phyloP scores from a whole-genome alignment of 1,140 invertebrate species.

The Metopolophium dirhodum region DNA sequence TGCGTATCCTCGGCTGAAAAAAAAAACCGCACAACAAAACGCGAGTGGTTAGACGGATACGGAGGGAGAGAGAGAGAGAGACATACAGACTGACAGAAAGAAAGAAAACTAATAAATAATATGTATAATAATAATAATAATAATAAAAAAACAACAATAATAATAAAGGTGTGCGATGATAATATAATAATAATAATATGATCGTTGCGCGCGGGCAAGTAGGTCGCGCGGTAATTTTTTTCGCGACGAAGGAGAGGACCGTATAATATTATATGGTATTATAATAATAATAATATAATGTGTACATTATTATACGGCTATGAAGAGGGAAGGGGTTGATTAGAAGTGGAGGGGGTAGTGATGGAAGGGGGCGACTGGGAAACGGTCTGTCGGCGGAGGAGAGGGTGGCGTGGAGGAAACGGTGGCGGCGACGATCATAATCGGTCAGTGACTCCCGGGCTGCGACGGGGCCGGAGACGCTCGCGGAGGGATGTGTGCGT shows the following conservation, averaged over 20 bases:
- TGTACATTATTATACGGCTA: not conserved
- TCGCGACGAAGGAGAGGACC: not conserved
- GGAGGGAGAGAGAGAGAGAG: not conserved
- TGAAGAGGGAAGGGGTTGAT: not conserved
- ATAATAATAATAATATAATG: not conserved
- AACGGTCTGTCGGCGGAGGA: not conserved
- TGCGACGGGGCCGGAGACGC: not conserved
- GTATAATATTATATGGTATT: not conserved
- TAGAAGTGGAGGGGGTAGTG: not conserved
- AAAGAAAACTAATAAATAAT: not conserved
- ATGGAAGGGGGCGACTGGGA: not conserved
- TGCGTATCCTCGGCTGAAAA: slow-evolving; percentile 15
- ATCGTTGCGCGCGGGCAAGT: slow-evolving; percentile 20
- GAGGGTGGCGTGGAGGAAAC: not conserved
- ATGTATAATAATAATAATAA: not conserved
- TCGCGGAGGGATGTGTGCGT: not conserved
- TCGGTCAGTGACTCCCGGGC: slow-evolving; percentile 46
- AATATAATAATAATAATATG: slow-evolving; percentile 18
- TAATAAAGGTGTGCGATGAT: slow-evolving; percentile 45
- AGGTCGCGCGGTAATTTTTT: slow-evolving; percentile 28
- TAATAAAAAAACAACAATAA: slow-evolving; percentile 1
- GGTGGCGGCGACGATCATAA: slow-evolving; percentile 25
- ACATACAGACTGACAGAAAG: not conserved
- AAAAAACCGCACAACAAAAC: slow-evolving; percentile 26
- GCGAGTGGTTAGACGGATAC: not conserved